Percentiles rank a stretch among this genome's conserved stretches.
These are phyloP conservation scores for Tragelaphus scriptus DNA, from an alignment of 2,113 vertebrate genomes.

Conservation along the genomic window DNA sequence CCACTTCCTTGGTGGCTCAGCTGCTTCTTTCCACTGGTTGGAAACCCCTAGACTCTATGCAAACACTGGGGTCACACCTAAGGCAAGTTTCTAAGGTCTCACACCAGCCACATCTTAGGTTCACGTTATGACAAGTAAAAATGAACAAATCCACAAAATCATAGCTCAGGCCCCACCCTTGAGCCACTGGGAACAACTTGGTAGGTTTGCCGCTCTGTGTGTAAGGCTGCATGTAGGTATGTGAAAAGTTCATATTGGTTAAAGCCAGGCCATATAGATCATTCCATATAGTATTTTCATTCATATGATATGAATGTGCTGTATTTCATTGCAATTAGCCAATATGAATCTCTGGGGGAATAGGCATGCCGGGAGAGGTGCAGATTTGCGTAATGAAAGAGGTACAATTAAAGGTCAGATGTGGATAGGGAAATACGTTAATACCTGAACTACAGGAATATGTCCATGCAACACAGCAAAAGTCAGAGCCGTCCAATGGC, in stretches of 20 bases:
- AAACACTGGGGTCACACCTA: neutral
- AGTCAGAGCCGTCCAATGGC: constrained; percentile 98
- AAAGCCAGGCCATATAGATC: constrained; percentile 46
- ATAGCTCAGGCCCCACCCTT: constrained; percentile 64
- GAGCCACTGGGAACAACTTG: constrained; percentile 71
- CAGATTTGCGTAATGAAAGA: constrained; percentile 66
- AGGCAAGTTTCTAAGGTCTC: neutral
- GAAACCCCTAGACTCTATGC: neutral
- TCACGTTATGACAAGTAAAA: constrained; percentile 21
- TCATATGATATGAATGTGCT: neutral
- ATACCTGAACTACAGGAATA: constrained; percentile 99
- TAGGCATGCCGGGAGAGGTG: constrained; percentile 75
- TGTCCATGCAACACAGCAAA: constrained; percentile 99
- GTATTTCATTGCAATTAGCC: constrained; percentile 67
- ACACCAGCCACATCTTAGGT: neutral
- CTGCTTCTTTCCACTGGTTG: neutral
- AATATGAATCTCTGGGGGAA: constrained; percentile 78
- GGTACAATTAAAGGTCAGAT: constrained; percentile 76
- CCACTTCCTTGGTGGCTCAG: neutral
- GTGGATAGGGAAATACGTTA: constrained; percentile 81
- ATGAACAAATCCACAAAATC: constrained; percentile 68
- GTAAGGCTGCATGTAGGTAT: constrained; percentile 2
- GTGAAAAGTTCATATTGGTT: constrained; percentile 78
- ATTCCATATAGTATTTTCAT: constrained; percentile 12
- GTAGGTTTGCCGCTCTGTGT: constrained; percentile 62